These are phyloP conservation scores for Willisornis vidua DNA, from an alignment of 2,113 vertebrate species.

Conservation along the genomic window DNA sequence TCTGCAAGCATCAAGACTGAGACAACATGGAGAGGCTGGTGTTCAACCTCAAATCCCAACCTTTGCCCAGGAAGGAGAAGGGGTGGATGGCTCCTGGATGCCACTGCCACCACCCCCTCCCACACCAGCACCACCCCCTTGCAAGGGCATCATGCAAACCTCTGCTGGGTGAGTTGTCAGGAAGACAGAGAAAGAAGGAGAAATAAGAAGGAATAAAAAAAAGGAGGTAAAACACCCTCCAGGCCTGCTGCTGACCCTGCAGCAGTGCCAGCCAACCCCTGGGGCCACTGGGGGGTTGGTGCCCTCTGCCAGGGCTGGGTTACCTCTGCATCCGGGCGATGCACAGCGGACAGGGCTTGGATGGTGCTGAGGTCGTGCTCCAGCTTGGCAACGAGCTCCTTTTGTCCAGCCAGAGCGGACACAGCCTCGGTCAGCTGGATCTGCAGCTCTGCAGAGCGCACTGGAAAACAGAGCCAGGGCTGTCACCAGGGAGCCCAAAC, in stretches of 20 bases:
- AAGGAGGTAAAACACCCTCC: no score
- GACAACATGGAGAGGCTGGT: fast-evolving
- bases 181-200: no score
- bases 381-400: conserved; percentile 88
- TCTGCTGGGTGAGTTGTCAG: neutral
- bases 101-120: neutral
- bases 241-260: neutral
- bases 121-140: neutral
- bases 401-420: conserved; percentile 82
- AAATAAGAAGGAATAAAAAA: no score
- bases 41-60: neutral
- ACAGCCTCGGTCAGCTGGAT: conserved; percentile 81
- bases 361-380: conserved; percentile 95
- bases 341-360: conserved; percentile 81
- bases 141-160: fast-evolving
- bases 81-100: neutral
- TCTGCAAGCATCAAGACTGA: neutral
- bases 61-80: neutral
- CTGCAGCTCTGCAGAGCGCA: conserved; percentile 87
- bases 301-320: fast-evolving
- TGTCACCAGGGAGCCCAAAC: neutral
- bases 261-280: fast-evolving
- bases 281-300: fast-evolving
- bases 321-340: conserved; percentile 88
- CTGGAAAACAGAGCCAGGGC: conserved; percentile 66